phyloP scores from a whole-genome alignment of 2,888 invertebrate genomes.

The Amblyjoppa proteus region DNA sequence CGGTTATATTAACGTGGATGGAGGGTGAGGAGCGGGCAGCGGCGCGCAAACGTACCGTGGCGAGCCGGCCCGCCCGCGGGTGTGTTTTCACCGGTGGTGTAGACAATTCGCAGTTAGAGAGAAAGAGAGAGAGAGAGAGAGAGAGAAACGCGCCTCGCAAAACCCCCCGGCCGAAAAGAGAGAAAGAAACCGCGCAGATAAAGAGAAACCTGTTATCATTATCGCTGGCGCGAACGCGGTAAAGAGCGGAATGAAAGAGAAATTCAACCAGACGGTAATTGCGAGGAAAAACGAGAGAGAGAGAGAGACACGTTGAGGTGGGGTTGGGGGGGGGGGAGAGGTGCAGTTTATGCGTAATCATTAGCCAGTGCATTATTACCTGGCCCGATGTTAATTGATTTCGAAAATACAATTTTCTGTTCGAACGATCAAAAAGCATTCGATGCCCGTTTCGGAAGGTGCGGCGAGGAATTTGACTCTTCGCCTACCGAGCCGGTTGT shows the following conservation, averaged over 20 bases:
- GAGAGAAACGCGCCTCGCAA: constrained; percentile 5
- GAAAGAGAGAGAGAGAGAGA: constrained; percentile 28
- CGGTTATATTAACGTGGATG: constrained; percentile 55
- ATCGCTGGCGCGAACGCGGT: constrained; percentile 39
- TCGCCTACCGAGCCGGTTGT: constrained; percentile 26
- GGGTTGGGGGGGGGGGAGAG: background rate
- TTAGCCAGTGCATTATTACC: constrained; percentile 83
- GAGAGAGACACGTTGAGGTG: background rate
- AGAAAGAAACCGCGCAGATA: constrained; percentile 29
- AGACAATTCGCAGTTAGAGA: constrained; percentile 26
- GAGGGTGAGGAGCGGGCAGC: background rate
- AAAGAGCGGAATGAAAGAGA: constrained; percentile 28
- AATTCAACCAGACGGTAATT: constrained; percentile 29
- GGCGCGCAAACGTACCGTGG: constrained; percentile 68
- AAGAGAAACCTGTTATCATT: constrained; percentile 12
- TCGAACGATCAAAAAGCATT: constrained; percentile 82
- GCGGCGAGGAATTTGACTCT: constrained; percentile 13
- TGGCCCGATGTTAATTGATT: constrained; percentile 83
- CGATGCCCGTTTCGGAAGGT: constrained; percentile 45
- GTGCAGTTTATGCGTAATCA: constrained; percentile 72
- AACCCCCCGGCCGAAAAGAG: constrained; percentile 14
- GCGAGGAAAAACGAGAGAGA: constrained; percentile 24
- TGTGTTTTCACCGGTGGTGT: constrained; percentile 68
- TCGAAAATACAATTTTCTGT: constrained; percentile 84
- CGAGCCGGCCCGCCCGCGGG: constrained; percentile 76